These are phyloP conservation scores for Lepidostoma basale DNA, from an alignment of 1,140 invertebrate genomes.

Conservation along the genomic window DNA sequence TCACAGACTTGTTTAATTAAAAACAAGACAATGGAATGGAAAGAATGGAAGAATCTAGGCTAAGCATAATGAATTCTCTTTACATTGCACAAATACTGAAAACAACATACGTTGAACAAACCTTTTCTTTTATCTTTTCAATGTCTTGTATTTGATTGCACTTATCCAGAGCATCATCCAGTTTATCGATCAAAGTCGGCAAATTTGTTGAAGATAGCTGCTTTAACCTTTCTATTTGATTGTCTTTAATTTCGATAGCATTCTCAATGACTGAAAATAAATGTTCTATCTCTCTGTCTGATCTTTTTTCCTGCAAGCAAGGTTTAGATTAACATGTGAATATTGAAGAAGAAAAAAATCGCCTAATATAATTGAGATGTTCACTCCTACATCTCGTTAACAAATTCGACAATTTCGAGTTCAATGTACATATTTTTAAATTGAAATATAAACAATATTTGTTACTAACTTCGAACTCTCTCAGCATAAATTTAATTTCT, in stretches of 20 bases:
- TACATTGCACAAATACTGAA: no score
- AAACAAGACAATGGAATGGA: no score
- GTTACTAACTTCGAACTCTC: conserved; percentile 78
- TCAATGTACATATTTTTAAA: no score
- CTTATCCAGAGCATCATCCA: conserved; percentile 70
- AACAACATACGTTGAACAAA: conserved; percentile 48
- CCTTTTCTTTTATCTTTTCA: conserved; percentile 60
- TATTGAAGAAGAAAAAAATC: no score
- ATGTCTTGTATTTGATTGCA: conserved; percentile 63
- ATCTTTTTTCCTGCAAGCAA: conserved; percentile 71
- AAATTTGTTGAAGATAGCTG: conserved; percentile 66
- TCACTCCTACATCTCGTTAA: no score
- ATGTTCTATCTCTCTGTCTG: conserved; percentile 78
- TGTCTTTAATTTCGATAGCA: conserved; percentile 77
- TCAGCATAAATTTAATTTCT: conserved; percentile 81
- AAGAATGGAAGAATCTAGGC: no score
- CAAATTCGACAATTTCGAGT: no score
- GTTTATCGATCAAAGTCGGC: conserved; percentile 61
- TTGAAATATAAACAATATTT: no score
- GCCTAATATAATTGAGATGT: no score
- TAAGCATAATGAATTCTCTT: no score
- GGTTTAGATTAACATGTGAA: no score
- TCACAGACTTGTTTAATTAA: no score
- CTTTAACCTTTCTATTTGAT: conserved; percentile 68
- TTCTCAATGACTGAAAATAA: conserved; percentile 79